A percentile compares a stretch with the other conserved stretches of the same genome.
phyloP scores from a whole-genome alignment of 2,113 vertebrate species.

The Salminus brasiliensis region DNA sequence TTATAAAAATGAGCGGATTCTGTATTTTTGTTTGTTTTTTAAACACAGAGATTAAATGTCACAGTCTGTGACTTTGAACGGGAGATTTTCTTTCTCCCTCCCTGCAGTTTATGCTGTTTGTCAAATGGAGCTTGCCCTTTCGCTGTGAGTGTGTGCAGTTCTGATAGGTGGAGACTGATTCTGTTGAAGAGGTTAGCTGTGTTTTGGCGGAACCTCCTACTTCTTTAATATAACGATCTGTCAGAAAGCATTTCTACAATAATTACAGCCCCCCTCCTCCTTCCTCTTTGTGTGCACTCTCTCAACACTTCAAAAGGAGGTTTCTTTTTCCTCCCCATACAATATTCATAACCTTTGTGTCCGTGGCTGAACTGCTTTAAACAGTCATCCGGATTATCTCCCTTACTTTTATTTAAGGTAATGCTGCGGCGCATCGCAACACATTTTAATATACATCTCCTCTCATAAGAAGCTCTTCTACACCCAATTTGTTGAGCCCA shows the following conservation, averaged over 20 bases:
- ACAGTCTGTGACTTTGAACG: neutral
- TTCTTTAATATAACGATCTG: slow-evolving; percentile 73
- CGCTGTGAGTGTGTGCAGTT: slow-evolving; percentile 63
- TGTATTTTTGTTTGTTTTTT: neutral
- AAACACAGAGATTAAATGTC: slow-evolving; percentile 32
- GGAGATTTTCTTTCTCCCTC: slow-evolving; percentile 3
- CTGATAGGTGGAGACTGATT: slow-evolving; percentile 69
- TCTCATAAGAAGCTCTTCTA: slow-evolving; percentile 7
- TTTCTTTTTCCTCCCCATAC: slow-evolving; percentile 68
- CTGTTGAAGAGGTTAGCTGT: slow-evolving; percentile 68
- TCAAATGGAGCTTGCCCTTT: slow-evolving; percentile 64
- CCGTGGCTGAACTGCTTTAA: slow-evolving; percentile 68
- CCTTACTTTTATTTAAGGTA: slow-evolving; percentile 69
- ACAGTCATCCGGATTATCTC: slow-evolving; percentile 67
- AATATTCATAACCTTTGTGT: slow-evolving; percentile 76
- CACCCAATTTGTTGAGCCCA: slow-evolving; percentile 54
- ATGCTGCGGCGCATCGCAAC: slow-evolving; percentile 71
- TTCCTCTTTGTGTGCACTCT: slow-evolving; percentile 67
- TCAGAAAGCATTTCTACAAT: slow-evolving; percentile 72
- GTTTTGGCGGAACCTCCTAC: slow-evolving; percentile 74
- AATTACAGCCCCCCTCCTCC: slow-evolving; percentile 72
- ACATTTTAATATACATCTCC: slow-evolving; percentile 48
- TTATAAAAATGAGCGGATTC: neutral
- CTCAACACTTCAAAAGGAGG: slow-evolving; percentile 71
- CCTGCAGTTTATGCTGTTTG: slow-evolving; percentile 40